Percentiles rank a stretch among this genome's conserved stretches.
Conservation (phyloP, 2,888 invertebrate species). For the Tachina fera region DNA sequence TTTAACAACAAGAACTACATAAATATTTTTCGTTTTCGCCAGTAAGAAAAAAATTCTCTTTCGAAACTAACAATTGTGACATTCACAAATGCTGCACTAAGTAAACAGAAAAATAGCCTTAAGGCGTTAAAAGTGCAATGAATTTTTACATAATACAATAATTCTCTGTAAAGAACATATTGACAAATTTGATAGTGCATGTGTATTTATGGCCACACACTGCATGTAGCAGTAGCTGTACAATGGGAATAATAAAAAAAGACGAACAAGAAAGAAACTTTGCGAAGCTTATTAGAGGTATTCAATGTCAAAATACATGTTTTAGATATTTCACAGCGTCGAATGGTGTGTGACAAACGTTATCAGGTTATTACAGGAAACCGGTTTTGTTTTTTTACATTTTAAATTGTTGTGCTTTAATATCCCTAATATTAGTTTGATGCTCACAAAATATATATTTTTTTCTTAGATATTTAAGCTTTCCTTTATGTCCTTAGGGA, state of each 20-base stretch:
- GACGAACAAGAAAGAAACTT: slow-evolving; percentile 2
- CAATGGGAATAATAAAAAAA: slow-evolving; percentile 8
- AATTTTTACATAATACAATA: slow-evolving; percentile 10
- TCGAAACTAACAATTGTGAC: neutral
- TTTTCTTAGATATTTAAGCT: too few species aligned
- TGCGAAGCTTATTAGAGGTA: neutral
- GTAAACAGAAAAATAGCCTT: slow-evolving; percentile 5
- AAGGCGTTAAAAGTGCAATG: slow-evolving; percentile 20
- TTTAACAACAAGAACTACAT: too few species aligned
- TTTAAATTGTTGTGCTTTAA: too few species aligned
- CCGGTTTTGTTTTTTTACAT: too few species aligned
- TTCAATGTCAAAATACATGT: neutral
- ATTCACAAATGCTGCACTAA: neutral
- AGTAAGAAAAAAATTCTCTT: too few species aligned
- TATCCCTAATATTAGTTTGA: too few species aligned
- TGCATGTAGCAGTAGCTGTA: neutral
- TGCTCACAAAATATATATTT: too few species aligned
- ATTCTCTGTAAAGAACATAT: neutral
- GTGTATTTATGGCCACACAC: slow-evolving; percentile 21
- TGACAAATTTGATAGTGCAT: slow-evolving; percentile 28
- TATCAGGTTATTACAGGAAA: too few species aligned
- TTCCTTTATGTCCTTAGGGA: too few species aligned
- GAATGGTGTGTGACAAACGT: too few species aligned
- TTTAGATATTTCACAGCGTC: too few species aligned
- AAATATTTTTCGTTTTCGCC: too few species aligned